phyloP scores from a whole-genome alignment of 2,888 invertebrate species.

The Nephrocerus scutellatus region DNA sequence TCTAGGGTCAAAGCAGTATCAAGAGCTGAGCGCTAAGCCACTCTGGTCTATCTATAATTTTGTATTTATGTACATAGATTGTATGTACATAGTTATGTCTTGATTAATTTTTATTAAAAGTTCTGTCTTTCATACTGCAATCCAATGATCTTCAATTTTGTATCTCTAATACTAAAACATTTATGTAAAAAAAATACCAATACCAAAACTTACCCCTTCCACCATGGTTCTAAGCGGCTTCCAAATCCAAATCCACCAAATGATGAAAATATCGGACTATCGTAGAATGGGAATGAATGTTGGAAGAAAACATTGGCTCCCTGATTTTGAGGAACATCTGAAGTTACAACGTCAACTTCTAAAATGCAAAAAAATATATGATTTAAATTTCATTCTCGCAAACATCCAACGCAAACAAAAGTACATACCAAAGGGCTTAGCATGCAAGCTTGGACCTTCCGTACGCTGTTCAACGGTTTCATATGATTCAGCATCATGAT shows the following conservation, averaged over 20 bases:
- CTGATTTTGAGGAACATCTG: conserved; percentile 32
- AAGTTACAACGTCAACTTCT: conserved; percentile 41
- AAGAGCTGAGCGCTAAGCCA: too few relatives aligned
- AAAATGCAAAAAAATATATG: conserved; percentile 10
- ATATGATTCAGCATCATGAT: too few relatives aligned
- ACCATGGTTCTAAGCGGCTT: conserved; percentile 41
- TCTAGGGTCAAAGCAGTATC: too few relatives aligned
- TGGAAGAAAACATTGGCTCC: conserved; percentile 38
- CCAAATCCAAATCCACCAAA: conserved; percentile 39
- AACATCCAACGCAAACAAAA: too few relatives aligned
- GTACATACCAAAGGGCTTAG: too few relatives aligned
- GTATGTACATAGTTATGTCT: too few relatives aligned
- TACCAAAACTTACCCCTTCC: conserved; percentile 40
- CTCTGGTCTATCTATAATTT: too few relatives aligned
- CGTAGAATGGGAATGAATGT: conserved; percentile 43
- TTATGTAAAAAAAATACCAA: neutral
- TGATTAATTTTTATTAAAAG: too few relatives aligned
- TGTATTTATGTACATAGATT: too few relatives aligned
- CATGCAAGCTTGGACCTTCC: too few relatives aligned
- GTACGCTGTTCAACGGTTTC: too few relatives aligned
- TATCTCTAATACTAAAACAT: neutral
- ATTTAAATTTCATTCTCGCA: too few relatives aligned
- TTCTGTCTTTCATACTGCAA: conserved; percentile 2
- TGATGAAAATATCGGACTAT: conserved; percentile 42
- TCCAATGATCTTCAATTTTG: neutral